phyloP scores from a whole-genome alignment of 2,888 invertebrate genomes.

The Sarcophaga rosellei region DNA sequence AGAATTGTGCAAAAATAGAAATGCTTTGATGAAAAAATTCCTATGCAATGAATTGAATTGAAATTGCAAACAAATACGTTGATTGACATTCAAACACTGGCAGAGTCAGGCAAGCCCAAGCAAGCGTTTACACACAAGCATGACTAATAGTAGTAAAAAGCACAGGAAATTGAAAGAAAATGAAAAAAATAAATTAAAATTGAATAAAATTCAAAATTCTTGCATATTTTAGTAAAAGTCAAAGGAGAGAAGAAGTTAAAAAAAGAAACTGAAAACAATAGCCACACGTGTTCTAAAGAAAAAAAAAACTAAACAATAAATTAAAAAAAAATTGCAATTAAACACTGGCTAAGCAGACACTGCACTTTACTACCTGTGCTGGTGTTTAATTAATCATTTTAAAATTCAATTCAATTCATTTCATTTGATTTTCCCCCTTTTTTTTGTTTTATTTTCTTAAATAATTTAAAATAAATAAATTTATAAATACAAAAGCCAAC shows the following conservation, averaged over 20 bases:
- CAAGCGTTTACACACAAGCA: not conserved
- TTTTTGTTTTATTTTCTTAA: too few relatives aligned
- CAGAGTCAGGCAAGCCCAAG: not conserved
- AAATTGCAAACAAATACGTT: constrained; percentile 14
- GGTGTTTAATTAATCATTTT: too few relatives aligned
- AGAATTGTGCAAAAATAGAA: not conserved
- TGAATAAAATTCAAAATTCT: constrained; percentile 27
- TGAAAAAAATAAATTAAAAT: not conserved
- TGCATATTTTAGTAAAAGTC: constrained; percentile 28
- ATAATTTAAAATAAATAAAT: too few relatives aligned
- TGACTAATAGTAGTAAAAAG: not conserved
- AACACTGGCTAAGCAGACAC: too few relatives aligned
- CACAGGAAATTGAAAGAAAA: not conserved
- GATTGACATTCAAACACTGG: constrained; percentile 40
- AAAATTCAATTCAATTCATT: too few relatives aligned
- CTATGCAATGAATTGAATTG: constrained; percentile 35
- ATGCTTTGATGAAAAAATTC: constrained; percentile 2
- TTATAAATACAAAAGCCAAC: too few relatives aligned
- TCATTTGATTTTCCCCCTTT: too few relatives aligned
- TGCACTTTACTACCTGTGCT: too few relatives aligned
- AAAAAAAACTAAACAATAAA: not conserved
- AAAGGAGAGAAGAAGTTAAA: not conserved
- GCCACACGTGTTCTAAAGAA: not conserved
- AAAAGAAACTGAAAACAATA: not conserved
- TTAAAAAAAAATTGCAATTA: not conserved